A percentile compares a stretch with the other conserved stretches of the same genome.
These are phyloP conservation scores for Agrotis segetum DNA, from an alignment of 2,888 invertebrate species.

Conservation along the genomic window DNA sequence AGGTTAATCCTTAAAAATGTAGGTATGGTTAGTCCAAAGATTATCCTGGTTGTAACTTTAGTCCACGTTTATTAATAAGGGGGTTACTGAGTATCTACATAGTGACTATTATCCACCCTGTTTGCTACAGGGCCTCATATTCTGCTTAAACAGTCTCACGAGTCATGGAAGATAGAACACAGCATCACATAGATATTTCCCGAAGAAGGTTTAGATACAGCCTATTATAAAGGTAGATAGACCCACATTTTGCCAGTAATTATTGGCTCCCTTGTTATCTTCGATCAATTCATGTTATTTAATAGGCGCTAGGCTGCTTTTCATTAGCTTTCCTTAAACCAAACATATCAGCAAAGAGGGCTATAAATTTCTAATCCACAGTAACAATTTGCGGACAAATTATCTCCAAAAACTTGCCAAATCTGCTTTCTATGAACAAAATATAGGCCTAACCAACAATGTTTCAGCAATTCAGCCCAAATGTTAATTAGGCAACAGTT, in stretches of 20 bases:
- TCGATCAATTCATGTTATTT: too few species aligned
- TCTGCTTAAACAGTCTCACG: too few species aligned
- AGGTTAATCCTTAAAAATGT: too few species aligned
- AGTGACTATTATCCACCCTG: too few species aligned
- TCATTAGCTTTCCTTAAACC: not conserved
- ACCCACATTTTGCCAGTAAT: not conserved
- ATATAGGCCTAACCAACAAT: slow-evolving; percentile 16
- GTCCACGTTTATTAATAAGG: too few species aligned
- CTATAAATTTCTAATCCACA: not conserved
- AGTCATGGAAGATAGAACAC: not conserved
- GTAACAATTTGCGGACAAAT: not conserved
- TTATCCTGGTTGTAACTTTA: too few species aligned
- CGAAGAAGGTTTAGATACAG: not conserved
- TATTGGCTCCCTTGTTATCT: too few species aligned
- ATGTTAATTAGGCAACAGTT: slow-evolving; percentile 63
- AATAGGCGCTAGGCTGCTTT: not conserved
- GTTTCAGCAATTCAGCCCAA: slow-evolving; percentile 51
- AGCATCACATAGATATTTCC: not conserved
- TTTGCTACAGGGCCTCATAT: too few species aligned
- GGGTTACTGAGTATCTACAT: too few species aligned
- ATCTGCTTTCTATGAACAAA: slow-evolving; percentile 28
- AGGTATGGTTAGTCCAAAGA: too few species aligned
- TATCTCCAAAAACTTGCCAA: not conserved
- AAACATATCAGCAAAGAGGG: not conserved
- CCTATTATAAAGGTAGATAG: too few species aligned